These are phyloP conservation scores for Sinocyclocheilus grahami DNA, from an alignment of 2,113 vertebrate genomes.

Conservation along the genomic window DNA sequence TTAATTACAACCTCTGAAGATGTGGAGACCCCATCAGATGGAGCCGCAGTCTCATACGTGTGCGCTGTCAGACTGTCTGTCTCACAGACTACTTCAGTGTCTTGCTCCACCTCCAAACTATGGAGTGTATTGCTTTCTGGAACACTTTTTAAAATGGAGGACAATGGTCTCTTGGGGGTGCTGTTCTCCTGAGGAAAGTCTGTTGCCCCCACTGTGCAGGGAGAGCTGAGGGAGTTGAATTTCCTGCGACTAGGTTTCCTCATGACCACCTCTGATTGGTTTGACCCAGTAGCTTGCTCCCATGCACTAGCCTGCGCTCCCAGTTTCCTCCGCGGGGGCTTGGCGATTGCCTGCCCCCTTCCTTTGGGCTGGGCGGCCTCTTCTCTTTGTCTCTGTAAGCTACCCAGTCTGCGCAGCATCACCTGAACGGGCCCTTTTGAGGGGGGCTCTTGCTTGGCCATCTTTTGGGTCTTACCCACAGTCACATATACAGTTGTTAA, in stretches of 20 bases:
- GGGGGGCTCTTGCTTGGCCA: conserved; percentile 61
- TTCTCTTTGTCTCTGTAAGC: conserved; percentile 82
- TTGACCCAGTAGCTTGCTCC: conserved; percentile 62
- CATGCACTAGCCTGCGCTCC: conserved; percentile 70
- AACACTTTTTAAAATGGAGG: conserved; percentile 71
- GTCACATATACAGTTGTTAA: conserved; percentile 88
- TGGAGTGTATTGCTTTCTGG: conserved; percentile 58
- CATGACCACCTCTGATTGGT: conserved; percentile 54
- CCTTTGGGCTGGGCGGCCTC: conserved; percentile 62
- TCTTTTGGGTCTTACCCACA: conserved; percentile 75
- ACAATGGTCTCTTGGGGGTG: conserved; percentile 67
- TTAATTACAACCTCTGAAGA: conserved; percentile 23
- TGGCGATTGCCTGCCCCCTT: conserved; percentile 74
- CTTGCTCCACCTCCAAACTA: conserved; percentile 39
- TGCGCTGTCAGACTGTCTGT: conserved; percentile 63
- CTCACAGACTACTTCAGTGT: conserved; percentile 63
- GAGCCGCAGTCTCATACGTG: conserved; percentile 56
- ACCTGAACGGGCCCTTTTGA: conserved; percentile 81
- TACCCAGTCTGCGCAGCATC: conserved; percentile 83
- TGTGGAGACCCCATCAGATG: conserved; percentile 35
- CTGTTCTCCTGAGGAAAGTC: conserved; percentile 59
- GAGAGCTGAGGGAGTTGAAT: conserved; percentile 47
- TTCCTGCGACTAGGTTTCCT: conserved; percentile 70
- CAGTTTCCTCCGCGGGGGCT: conserved; percentile 82
- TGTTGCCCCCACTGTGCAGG: conserved; percentile 33